Conservation (phyloP, 2,888 invertebrate species). For the Ptilodon capucinus region DNA sequence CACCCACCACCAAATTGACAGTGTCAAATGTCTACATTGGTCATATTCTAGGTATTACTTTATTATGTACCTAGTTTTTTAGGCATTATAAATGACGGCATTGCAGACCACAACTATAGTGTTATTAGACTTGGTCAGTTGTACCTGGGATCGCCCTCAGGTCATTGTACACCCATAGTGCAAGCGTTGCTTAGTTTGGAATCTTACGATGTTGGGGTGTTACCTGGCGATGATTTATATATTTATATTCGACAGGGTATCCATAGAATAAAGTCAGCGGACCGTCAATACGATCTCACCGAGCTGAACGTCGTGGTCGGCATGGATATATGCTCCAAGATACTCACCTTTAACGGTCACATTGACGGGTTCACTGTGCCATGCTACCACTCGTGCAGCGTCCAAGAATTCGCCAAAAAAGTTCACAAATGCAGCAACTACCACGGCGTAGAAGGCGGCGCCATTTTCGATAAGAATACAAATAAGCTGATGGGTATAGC, state of each 20-base stretch:
- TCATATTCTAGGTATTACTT: no score
- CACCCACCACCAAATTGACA: no score
- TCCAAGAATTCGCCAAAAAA: conserved; percentile 21
- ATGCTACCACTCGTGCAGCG: conserved; percentile 57
- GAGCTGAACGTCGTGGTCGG: conserved; percentile 43
- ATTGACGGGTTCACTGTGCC: conserved; percentile 45
- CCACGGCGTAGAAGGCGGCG: conserved; percentile 57
- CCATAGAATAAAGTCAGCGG: conserved; percentile 21
- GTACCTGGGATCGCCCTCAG: no score
- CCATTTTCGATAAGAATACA: conserved; percentile 37
- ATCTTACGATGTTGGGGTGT: no score
- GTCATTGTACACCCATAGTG: no score
- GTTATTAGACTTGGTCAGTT: no score
- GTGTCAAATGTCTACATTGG: no score
- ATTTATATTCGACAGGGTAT: conserved; percentile 26
- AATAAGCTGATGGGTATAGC: conserved; percentile 53
- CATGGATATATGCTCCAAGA: conserved; percentile 42
- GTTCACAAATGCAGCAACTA: conserved; percentile 35
- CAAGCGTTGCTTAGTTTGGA: no score
- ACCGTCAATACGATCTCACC: conserved; percentile 31
- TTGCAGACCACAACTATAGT: no score
- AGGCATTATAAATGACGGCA: no score
- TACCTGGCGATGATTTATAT: no score
- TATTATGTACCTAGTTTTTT: no score
- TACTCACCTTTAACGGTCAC: conserved; percentile 29